A percentile compares a stretch with the other conserved stretches of the same genome.
These are phyloP conservation scores for Drosophila teissieri DNA, from an alignment of 1,140 invertebrate species.

Conservation along the genomic window DNA sequence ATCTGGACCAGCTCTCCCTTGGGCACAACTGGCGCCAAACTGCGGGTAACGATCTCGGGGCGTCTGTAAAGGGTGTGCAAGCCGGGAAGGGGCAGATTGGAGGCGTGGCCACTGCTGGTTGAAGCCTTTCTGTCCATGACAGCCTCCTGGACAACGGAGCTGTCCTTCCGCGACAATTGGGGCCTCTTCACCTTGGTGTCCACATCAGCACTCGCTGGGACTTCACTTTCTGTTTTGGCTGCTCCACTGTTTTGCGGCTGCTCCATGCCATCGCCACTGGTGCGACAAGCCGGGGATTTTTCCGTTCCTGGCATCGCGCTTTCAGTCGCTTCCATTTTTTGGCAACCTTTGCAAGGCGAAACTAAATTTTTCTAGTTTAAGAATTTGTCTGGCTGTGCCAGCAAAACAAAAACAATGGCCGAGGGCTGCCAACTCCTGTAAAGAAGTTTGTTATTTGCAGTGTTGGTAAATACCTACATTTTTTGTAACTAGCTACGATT, in stretches of 20 bases:
- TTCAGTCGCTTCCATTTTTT: conserved; percentile 43
- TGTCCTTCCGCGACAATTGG: conserved; percentile 57
- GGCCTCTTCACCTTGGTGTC: conserved; percentile 37
- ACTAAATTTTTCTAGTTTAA: conserved; percentile 5
- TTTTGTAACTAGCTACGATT: neutral
- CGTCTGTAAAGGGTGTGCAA: conserved; percentile 73
- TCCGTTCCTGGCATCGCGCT: conserved; percentile 3
- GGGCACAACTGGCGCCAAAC: conserved; percentile 68
- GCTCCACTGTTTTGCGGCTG: conserved; percentile 81
- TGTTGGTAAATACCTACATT: no score
- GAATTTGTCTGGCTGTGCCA: conserved; percentile 53
- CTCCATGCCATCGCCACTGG: conserved; percentile 87
- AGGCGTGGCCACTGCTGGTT: neutral
- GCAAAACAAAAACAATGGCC: conserved; percentile 62
- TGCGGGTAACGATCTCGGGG: conserved; percentile 52
- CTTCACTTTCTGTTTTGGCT: conserved; percentile 43
- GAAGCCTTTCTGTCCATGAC: conserved; percentile 42
- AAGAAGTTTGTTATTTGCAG: neutral
- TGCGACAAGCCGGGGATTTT: conserved; percentile 69
- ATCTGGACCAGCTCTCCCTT: conserved; percentile 76
- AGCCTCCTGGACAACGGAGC: conserved; percentile 51
- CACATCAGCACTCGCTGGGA: conserved; percentile 13
- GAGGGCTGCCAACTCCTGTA: conserved; percentile 35
- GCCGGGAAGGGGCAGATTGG: conserved; percentile 58
- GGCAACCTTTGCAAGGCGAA: conserved; percentile 10